These are phyloP conservation scores for Melanostoma scalare DNA, from an alignment of 2,888 invertebrate species.

Conservation along the genomic window DNA sequence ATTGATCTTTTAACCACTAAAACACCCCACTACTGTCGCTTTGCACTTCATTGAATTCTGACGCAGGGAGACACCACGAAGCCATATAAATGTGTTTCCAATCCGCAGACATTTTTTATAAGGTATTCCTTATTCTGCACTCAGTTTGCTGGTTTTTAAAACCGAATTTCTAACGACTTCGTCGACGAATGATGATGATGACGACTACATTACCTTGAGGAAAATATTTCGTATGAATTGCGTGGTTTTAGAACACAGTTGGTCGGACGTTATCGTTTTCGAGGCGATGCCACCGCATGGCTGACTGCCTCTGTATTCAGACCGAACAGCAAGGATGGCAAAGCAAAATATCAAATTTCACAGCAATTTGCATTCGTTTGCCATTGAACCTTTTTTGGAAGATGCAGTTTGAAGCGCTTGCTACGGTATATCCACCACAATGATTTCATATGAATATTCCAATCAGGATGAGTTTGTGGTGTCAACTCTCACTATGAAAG, in stretches of 20 bases:
- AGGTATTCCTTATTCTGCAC: background rate
- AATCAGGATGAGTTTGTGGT: background rate
- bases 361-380: slow-evolving; percentile 68
- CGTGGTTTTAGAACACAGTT: slow-evolving; percentile 67
- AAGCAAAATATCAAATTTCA: slow-evolving; percentile 62
- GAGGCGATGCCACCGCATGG: slow-evolving; percentile 34
- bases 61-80: slow-evolving; percentile 62
- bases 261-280: slow-evolving; percentile 33
- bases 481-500: background rate
- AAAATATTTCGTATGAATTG: slow-evolving; percentile 58
- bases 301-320: slow-evolving; percentile 29
- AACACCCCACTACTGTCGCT: slow-evolving; percentile 63
- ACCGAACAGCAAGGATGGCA: slow-evolving; percentile 47
- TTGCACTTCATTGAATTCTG: slow-evolving; percentile 67
- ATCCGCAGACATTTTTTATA: slow-evolving; percentile 24
- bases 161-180: slow-evolving; percentile 35
- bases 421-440: too few species aligned
- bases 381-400: slow-evolving; percentile 19
- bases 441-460: too few species aligned
- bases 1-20: slow-evolving; percentile 71
- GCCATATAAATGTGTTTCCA: slow-evolving; percentile 54
- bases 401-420: slow-evolving; percentile 6
- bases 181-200: slow-evolving; percentile 23
- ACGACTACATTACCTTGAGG: slow-evolving; percentile 28
- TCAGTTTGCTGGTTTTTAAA: slow-evolving; percentile 36